Percentiles rank a stretch among this genome's conserved stretches.
Evolutionary conservation across 2,113 vertebrate species (phyloP).

Genomic region (Empidonax alnorum): DNA sequence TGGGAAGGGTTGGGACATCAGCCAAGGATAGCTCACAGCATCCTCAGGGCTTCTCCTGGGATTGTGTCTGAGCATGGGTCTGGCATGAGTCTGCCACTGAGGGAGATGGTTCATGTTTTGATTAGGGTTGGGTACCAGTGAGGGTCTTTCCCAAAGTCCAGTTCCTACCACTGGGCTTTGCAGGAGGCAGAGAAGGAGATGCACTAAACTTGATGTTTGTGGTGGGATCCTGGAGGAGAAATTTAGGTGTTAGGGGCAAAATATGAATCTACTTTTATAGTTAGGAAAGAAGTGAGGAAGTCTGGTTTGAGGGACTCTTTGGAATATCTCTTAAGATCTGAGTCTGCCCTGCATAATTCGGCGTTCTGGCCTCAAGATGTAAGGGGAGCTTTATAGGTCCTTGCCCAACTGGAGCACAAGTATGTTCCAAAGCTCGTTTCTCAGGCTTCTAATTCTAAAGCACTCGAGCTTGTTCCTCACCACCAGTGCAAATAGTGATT

Average conservation of each 20-base stretch:
- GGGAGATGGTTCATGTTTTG: background rate
- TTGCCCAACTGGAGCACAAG: background rate
- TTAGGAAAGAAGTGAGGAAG: background rate
- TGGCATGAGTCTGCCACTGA: accelerated
- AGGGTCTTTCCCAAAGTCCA: background rate
- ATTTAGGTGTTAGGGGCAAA: background rate
- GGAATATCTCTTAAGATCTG: background rate
- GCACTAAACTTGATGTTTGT: background rate
- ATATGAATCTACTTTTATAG: background rate
- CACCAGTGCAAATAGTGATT: background rate
- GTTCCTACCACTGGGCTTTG: background rate
- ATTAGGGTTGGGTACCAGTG: background rate
- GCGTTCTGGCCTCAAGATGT: background rate
- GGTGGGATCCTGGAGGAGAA: background rate
- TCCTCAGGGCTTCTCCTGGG: background rate
- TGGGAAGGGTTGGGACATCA: background rate
- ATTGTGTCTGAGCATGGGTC: background rate
- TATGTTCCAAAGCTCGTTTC: background rate
- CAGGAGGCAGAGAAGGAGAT: background rate
- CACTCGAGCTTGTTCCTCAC: background rate
- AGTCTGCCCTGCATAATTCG: background rate
- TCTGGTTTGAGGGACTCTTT: background rate
- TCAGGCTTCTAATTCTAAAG: background rate
- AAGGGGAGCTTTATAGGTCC: background rate
- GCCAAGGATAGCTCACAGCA: background rate